Conservation (phyloP, 2,888 invertebrate genomes). For the Parnassius smintheus region DNA sequence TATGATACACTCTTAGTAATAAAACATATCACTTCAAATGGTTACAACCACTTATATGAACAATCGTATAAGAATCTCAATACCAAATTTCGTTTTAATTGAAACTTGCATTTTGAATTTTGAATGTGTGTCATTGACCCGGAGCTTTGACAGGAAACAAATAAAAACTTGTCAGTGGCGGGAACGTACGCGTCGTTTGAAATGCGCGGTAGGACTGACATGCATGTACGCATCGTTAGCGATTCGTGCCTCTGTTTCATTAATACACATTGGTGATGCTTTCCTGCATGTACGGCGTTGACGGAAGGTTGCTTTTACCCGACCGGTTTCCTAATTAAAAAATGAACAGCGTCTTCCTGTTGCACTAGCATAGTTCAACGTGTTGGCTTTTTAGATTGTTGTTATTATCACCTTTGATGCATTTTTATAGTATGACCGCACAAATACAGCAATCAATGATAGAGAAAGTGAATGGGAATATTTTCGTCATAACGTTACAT, state of each 20-base stretch:
- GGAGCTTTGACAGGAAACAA: slow-evolving; percentile 42
- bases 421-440: slow-evolving; percentile 2
- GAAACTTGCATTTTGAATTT: slow-evolving; percentile 32
- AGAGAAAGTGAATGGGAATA: slow-evolving; percentile 18
- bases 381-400: slow-evolving; percentile 29
- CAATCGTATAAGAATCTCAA: slow-evolving; percentile 1
- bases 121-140: slow-evolving; percentile 35
- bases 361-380: slow-evolving; percentile 21
- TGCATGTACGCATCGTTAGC: slow-evolving; percentile 55
- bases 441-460: slow-evolving; percentile 12
- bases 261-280: slow-evolving; percentile 73
- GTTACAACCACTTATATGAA: slow-evolving; percentile 14
- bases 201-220: slow-evolving; percentile 67
- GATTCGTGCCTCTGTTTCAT: slow-evolving; percentile 68
- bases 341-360: slow-evolving; percentile 52
- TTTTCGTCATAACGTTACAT: slow-evolving; percentile 7
- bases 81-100: slow-evolving; percentile 4
- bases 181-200: slow-evolving; percentile 55
- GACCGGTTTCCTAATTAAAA: slow-evolving; percentile 78
- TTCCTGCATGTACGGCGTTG: slow-evolving; percentile 64
- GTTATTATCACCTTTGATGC: slow-evolving; percentile 21
- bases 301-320: slow-evolving; percentile 76
- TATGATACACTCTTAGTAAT: not conserved
- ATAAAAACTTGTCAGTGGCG: slow-evolving; percentile 42
- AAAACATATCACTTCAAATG: slow-evolving; percentile 1